Conservation (phyloP, 2,113 vertebrate genomes). For the Limanda limanda region DNA sequence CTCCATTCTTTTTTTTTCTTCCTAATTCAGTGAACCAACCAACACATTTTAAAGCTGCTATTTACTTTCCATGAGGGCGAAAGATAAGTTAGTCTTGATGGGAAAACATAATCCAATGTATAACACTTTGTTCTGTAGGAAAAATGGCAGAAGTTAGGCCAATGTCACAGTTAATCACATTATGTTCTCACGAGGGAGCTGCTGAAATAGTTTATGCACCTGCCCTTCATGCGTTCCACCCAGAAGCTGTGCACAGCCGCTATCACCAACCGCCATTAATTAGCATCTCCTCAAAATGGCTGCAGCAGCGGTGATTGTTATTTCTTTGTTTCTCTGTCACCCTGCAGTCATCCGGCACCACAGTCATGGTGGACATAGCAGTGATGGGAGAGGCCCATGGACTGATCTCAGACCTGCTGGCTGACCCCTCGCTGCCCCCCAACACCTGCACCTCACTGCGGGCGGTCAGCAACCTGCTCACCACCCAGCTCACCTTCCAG, state of each 20-base stretch:
- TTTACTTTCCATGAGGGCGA: too few relatives aligned
- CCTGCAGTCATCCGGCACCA: conserved; percentile 92
- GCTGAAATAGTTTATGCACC: not conserved
- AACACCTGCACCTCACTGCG: conserved; percentile 93
- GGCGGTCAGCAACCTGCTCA: conserved; percentile 96
- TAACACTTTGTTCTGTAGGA: conserved; percentile 1
- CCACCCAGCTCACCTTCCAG: conserved; percentile 94
- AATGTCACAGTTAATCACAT: not conserved
- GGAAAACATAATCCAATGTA: not conserved
- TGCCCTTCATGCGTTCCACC: not conserved
- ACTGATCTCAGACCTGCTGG: conserved; percentile 95
- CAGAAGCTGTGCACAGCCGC: not conserved
- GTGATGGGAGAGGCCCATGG: conserved; percentile 99
- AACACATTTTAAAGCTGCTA: not conserved
- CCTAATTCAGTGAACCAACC: not conserved
- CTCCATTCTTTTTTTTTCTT: too few relatives aligned
- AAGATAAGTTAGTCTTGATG: not conserved
- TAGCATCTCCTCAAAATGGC: not conserved
- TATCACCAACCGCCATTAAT: not conserved
- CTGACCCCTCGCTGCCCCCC: conserved; percentile 92
- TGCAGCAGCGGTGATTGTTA: conserved; percentile 31
- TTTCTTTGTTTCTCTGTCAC: conserved; percentile 8
- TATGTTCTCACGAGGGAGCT: not conserved
- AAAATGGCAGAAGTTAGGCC: not conserved
- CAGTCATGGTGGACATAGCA: conserved; percentile 94